Conservation (phyloP, 2,888 invertebrate species). For the Drosophila antonietae region DNA sequence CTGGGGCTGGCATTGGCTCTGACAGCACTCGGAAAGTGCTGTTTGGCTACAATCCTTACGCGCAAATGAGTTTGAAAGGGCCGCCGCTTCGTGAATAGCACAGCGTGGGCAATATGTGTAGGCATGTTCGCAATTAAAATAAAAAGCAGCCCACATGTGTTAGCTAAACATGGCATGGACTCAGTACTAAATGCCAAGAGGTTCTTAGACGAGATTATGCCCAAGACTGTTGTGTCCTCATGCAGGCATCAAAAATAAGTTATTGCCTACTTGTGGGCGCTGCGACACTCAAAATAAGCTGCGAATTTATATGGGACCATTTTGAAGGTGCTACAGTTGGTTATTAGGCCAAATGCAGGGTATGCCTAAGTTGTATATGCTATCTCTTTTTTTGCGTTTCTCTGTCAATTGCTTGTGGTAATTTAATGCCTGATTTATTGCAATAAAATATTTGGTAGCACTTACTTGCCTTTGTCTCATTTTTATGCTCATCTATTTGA, state of each 20-base stretch:
- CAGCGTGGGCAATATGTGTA: constrained; percentile 53
- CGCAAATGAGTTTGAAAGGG: constrained; percentile 46
- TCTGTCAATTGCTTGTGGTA: constrained; percentile 40
- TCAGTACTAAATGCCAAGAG: neutral
- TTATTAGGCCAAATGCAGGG: constrained; percentile 6
- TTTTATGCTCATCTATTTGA: constrained; percentile 30
- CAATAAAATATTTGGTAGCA: constrained; percentile 27
- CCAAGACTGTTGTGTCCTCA: constrained; percentile 18
- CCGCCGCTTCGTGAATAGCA: constrained; percentile 19
- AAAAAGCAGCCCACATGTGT: constrained; percentile 66
- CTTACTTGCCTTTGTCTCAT: constrained; percentile 21
- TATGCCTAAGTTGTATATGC: constrained; percentile 7
- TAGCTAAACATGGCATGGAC: constrained; percentile 31
- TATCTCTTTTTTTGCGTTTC: constrained; percentile 15
- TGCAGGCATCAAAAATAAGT: constrained; percentile 65
- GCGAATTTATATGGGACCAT: constrained; percentile 64
- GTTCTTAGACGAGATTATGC: constrained; percentile 20
- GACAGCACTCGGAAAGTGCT: constrained; percentile 62
- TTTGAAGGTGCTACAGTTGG: constrained; percentile 15
- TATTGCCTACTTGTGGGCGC: constrained; percentile 73
- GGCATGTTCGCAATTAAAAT: constrained; percentile 74
- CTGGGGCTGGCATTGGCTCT: constrained; percentile 13
- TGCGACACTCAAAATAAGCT: constrained; percentile 56
- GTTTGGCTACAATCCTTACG: constrained; percentile 48
- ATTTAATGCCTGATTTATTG: constrained; percentile 45